Evolutionary conservation across 1,140 invertebrate genomes (phyloP).

Genomic region (Lucilia cuprina): DNA sequence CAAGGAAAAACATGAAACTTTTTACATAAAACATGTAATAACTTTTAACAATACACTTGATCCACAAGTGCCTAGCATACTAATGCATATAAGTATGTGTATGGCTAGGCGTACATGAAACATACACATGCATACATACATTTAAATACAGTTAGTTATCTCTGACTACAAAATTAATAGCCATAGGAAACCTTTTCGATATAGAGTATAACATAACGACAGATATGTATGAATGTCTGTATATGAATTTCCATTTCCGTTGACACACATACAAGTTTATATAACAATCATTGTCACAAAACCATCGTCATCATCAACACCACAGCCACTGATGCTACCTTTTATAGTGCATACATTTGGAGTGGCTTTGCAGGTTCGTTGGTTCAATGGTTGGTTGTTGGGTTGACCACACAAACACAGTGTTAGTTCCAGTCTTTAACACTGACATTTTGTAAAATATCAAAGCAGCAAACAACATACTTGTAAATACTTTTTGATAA

Average conservation of each 20-base stretch:
- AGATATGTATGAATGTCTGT: neutral
- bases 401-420: neutral
- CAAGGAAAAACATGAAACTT: conserved; percentile 15
- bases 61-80: neutral
- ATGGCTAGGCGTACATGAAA: neutral
- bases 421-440: neutral
- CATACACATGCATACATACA: neutral
- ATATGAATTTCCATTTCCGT: conserved; percentile 17
- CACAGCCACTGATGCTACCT: neutral
- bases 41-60: conserved; percentile 12
- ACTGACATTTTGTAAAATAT: neutral
- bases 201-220: conserved; percentile 2
- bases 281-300: neutral
- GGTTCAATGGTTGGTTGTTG: neutral
- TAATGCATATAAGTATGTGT: neutral
- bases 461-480: neutral
- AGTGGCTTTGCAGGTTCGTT: neutral
- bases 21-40: conserved; percentile 23
- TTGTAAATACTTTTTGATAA: neutral
- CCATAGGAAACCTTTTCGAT: conserved; percentile 16
- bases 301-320: neutral
- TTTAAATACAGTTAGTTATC: conserved; percentile 26
- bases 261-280: conserved; percentile 6
- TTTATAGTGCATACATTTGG: neutral
- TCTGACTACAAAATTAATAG: conserved; percentile 26